Evolutionary conservation across 2,888 invertebrate genomes (phyloP).

Genomic region (Tetragonula carbonaria): DNA sequence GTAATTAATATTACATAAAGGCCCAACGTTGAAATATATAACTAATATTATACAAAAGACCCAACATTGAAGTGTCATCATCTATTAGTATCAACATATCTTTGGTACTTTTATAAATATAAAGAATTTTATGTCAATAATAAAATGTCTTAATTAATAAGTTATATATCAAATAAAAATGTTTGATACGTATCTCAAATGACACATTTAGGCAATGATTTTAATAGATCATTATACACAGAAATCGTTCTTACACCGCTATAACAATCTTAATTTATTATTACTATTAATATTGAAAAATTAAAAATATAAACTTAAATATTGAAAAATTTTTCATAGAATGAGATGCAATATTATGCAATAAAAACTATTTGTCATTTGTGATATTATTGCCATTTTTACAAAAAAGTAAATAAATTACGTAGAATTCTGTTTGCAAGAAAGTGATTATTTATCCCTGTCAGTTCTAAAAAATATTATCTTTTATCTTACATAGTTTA

Average conservation of each 20-base stretch:
- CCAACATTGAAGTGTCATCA: slow-evolving; percentile 37
- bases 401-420: slow-evolving; percentile 18
- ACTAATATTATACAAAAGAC: slow-evolving; percentile 54
- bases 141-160: slow-evolving; percentile 14
- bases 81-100: slow-evolving; percentile 33
- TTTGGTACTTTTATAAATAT: slow-evolving; percentile 44
- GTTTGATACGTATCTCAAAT: slow-evolving; percentile 37
- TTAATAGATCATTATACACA: slow-evolving; percentile 8
- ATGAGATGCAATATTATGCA: neutral
- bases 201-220: slow-evolving; percentile 1
- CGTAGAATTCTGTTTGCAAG: neutral
- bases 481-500: slow-evolving; percentile 8
- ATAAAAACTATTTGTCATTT: neutral
- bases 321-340: neutral
- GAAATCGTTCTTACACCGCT: slow-evolving; percentile 8
- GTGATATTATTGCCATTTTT: neutral
- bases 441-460: neutral
- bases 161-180: slow-evolving; percentile 15
- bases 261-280: neutral
- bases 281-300: neutral
- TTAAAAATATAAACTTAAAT: neutral
- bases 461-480: slow-evolving; percentile 5
- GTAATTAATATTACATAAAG: slow-evolving; percentile 53
- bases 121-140: slow-evolving; percentile 15
- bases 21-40: slow-evolving; percentile 48